phyloP scores from a whole-genome alignment of 2,113 vertebrate species.

The Tragelaphus imberbis region DNA sequence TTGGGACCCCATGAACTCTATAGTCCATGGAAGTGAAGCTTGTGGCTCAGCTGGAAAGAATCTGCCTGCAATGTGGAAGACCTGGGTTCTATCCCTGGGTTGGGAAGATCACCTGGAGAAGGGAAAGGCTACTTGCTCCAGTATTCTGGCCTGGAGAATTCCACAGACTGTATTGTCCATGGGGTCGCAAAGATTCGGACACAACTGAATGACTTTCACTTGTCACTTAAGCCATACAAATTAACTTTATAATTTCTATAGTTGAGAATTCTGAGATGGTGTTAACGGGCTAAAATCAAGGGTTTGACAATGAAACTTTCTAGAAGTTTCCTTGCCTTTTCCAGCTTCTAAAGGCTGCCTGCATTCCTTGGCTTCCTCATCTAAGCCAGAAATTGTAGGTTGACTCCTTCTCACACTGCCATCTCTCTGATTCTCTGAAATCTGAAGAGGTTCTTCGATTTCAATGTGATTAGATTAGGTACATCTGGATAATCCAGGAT shows the following conservation, averaged over 20 bases:
- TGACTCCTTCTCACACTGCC: neutral
- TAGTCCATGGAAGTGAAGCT: neutral
- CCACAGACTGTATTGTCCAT: neutral
- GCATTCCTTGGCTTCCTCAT: neutral
- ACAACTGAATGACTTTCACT: neutral
- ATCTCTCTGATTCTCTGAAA: neutral
- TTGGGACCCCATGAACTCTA: neutral
- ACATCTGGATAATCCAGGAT: neutral
- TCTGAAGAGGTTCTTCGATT: neutral
- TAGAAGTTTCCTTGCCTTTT: neutral
- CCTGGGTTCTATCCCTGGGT: neutral
- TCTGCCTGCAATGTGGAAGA: neutral
- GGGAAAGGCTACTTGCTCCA: neutral
- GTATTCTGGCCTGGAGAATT: neutral
- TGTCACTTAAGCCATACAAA: neutral
- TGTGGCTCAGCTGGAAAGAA: neutral
- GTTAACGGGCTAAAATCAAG: neutral
- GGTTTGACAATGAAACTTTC: neutral
- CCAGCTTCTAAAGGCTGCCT: neutral
- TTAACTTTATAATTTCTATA: neutral
- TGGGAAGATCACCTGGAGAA: neutral
- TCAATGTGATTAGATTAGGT: neutral
- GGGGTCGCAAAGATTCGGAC: fast-evolving
- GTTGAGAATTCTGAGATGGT: neutral
- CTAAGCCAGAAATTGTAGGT: neutral